phyloP scores from a whole-genome alignment of 2,797 vertebrate genomes.

The Catamblyrhynchus diadema region DNA sequence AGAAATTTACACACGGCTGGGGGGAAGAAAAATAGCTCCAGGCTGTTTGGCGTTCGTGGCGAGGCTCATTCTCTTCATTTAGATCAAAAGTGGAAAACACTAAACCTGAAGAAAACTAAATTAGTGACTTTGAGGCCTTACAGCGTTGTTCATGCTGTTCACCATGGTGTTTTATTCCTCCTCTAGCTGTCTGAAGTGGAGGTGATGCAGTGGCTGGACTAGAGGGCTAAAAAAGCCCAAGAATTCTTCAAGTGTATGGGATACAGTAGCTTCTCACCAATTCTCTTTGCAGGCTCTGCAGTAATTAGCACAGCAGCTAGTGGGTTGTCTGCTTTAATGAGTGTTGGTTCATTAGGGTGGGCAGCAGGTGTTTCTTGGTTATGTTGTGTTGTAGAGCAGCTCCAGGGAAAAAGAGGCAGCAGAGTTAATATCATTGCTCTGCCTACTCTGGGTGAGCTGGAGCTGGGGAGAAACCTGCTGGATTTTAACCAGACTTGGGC shows the following conservation, averaged over 20 bases:
- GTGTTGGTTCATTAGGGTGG: neutral
- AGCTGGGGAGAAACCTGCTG: neutral
- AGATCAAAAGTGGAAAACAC: neutral
- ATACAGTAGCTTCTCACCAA: neutral
- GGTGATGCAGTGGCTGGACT: neutral
- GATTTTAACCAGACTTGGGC: neutral
- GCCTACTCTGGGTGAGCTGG: neutral
- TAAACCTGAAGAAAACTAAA: neutral
- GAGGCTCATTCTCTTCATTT: fast-evolving
- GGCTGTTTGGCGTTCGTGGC: neutral
- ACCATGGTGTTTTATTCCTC: neutral
- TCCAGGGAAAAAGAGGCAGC: neutral
- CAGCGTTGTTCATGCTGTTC: neutral
- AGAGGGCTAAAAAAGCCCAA: neutral
- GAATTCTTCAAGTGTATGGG: neutral
- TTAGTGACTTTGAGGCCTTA: neutral
- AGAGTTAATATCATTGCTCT: neutral
- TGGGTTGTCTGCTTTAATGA: neutral
- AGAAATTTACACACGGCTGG: neutral
- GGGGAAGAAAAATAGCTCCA: neutral
- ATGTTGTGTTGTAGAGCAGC: neutral
- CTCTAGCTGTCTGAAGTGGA: neutral
- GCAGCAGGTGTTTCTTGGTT: conserved; percentile 2
- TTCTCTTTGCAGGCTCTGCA: neutral
- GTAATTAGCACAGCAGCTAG: neutral